These are phyloP conservation scores for Lepidostoma basale DNA, from an alignment of 1,140 invertebrate genomes.

Conservation along the genomic window DNA sequence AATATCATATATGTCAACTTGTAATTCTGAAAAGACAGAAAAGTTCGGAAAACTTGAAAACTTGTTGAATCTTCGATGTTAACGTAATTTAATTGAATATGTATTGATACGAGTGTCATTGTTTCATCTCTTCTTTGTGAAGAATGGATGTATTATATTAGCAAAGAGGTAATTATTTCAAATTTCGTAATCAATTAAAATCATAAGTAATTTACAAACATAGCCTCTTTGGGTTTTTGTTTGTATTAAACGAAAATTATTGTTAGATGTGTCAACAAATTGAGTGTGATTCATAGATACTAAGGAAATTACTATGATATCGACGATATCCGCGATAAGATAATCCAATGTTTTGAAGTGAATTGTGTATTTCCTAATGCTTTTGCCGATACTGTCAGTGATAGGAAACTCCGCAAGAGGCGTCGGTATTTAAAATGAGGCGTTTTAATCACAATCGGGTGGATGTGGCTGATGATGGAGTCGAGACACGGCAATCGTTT, in stretches of 20 bases:
- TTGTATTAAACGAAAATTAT: background rate
- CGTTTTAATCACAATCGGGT: constrained; percentile 25
- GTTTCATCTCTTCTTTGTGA: background rate
- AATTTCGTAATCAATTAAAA: no score
- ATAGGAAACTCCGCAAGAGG: background rate
- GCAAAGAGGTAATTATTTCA: no score
- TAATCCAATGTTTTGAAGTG: background rate
- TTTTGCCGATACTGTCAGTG: background rate
- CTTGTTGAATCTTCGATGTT: background rate
- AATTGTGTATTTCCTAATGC: background rate
- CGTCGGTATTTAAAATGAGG: background rate
- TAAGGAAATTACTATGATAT: background rate
- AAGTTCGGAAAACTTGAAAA: constrained; percentile 10
- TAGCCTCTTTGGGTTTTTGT: background rate
- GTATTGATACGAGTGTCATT: background rate
- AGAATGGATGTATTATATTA: background rate
- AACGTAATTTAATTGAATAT: constrained; percentile 10
- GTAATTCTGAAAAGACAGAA: no score
- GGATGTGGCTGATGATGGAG: background rate
- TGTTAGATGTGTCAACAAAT: constrained; percentile 3
- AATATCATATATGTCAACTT: background rate
- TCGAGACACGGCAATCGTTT: constrained; percentile 11
- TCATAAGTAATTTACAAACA: no score
- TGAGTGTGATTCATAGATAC: background rate
- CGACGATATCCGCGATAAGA: background rate